These are phyloP conservation scores for Tiaroga cobitis DNA, from an alignment of 2,797 vertebrate species.

Conservation along the genomic window DNA sequence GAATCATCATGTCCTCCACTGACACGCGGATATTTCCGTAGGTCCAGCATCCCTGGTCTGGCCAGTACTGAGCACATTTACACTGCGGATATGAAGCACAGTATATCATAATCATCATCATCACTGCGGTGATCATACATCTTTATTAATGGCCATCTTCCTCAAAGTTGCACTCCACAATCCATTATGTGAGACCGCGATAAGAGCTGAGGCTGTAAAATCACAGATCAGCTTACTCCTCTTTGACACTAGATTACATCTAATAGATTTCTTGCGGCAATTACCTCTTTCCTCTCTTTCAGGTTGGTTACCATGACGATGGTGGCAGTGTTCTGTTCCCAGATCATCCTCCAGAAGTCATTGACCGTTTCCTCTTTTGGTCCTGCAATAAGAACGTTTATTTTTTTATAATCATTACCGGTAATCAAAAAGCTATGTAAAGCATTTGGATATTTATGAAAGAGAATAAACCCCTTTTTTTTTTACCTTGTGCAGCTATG, in stretches of 20 bases:
- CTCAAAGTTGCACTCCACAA: conserved; percentile 10
- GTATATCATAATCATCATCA: neutral
- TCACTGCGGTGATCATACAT: neutral
- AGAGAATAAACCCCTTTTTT: neutral
- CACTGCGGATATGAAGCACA: conserved; percentile 77
- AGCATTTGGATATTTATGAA: neutral
- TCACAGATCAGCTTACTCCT: conserved; percentile 28
- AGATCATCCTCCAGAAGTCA: conserved; percentile 99
- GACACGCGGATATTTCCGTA: conserved; percentile 97
- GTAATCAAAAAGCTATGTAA: neutral
- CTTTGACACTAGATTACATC: neutral
- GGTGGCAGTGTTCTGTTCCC: conserved; percentile 98
- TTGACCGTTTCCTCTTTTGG: conserved; percentile 99
- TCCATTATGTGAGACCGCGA: neutral
- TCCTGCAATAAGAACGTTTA: conserved; percentile 73
- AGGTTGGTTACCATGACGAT: conserved; percentile 99
- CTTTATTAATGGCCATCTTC: conserved; percentile 17
- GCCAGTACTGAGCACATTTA: conserved; percentile 99
- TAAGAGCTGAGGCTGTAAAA: neutral
- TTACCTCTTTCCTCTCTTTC: conserved; percentile 97
- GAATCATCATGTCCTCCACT: conserved; percentile 92
- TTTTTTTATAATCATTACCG: neutral
- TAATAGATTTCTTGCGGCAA: conserved; percentile 15
- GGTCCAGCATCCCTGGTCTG: conserved; percentile 99
- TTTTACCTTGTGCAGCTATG: conserved; percentile 95